Evolutionary conservation across 2,888 invertebrate species (phyloP), one percentile per base, ranked within the genome.

Genomic region (Torymus tubicola): DNA sequence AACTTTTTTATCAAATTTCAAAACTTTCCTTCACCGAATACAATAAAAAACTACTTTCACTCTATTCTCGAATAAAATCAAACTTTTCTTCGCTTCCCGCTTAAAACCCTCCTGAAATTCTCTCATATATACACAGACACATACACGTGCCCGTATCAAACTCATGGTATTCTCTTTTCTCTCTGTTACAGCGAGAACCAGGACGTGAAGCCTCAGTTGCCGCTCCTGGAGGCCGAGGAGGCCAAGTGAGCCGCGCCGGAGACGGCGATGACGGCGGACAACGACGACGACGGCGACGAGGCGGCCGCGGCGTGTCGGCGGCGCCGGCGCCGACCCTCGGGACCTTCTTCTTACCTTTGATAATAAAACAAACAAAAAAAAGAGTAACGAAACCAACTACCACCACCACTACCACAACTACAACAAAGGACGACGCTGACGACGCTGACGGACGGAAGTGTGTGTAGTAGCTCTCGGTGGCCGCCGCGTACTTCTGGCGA

Each of bases 111-210:
- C 31, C 42, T n/a, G 8, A 42, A 42, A 42, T 42, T 42, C 42
- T 42, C 42, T 42, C 8, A 21, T 21, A 21, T 21, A 21, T 21
- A 21, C 2, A 2, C 21, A 21, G 21, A n/a, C n/a, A n/a, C n/a
- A n/a, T n/a, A n/a, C n/a, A 31, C 31, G 1, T 8, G 31, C 42
- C 1, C 8, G 8, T 1, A 42, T 42, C 42, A 8, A 42, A 42
- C 42, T 8, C 0, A 42, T 5, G 5, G 42, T 42, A 5, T 42
- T 42, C 42, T 8, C 42, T 42, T 31, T 31, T 31, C 8, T 64
- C 5, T 84, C 57, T 87, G 86, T 90, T 89, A 13, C 87, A 90
- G 90, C 79, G 90, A 90, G 84, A 87, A 89, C 71, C 90, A 89
- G 83, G 90, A 90, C 81, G 87, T 85, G 71, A 89, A 82, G 85